These are phyloP conservation scores for Andricus curvator DNA, from an alignment of 2,888 invertebrate genomes.

Conservation along the genomic window DNA sequence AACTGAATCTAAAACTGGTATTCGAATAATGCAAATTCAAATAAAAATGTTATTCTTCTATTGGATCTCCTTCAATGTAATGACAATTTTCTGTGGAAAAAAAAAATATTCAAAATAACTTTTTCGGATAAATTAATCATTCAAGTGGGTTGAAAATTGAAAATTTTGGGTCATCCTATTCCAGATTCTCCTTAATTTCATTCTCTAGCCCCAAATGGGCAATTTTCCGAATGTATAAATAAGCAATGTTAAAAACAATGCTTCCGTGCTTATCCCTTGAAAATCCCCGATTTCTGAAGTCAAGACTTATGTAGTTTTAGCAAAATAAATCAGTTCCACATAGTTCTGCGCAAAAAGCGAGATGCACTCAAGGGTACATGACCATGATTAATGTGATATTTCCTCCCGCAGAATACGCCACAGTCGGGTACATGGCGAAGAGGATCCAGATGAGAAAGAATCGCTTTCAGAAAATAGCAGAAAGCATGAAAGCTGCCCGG, in stretches of 20 bases:
- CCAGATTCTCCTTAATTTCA: neutral
- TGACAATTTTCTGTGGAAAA: too few relatives aligned
- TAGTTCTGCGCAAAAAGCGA: conserved; percentile 30
- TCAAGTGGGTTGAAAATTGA: neutral
- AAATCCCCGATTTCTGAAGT: conserved; percentile 10
- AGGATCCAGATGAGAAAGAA: conserved; percentile 97
- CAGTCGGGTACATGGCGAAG: conserved; percentile 98
- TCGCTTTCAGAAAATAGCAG: conserved; percentile 95
- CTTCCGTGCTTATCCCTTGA: conserved; percentile 20
- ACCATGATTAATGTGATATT: conserved; percentile 42
- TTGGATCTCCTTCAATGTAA: too few relatives aligned
- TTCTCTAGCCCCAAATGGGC: neutral
- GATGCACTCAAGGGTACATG: conserved; percentile 15
- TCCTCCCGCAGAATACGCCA: conserved; percentile 91
- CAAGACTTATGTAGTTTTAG: conserved; percentile 16
- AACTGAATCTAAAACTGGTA: too few relatives aligned
- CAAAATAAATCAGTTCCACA: conserved; percentile 4
- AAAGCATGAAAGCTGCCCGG: conserved; percentile 92
- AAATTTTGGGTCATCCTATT: neutral
- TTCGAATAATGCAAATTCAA: too few relatives aligned
- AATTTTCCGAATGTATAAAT: conserved; percentile 12
- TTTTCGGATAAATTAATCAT: neutral
- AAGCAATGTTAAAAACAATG: conserved; percentile 27
- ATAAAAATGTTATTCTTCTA: too few relatives aligned
- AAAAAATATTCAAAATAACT: too few relatives aligned